Evolutionary conservation across 2,797 vertebrate species (phyloP), one percentile per base, ranked within the genome.

Genomic region (Tragopan temminckii): DNA sequence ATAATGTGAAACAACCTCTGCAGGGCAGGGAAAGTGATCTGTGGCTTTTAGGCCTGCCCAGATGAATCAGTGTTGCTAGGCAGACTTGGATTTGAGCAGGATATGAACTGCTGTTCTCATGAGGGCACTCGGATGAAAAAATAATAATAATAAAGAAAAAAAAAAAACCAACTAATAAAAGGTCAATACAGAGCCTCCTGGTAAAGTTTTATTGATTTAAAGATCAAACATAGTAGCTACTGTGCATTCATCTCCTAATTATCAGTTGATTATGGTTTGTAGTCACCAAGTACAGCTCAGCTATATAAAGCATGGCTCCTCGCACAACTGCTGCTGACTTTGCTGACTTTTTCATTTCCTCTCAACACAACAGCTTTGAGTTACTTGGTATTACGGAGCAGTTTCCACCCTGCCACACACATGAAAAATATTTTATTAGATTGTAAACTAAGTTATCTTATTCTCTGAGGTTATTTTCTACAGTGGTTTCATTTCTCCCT

Each of bases 381-480:
- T 68, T 80, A 45, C 58, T 71, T 67, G 3, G 43, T 90, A 90
- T 87, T 83, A 88, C 46, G 38, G 46, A 86, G 24, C 17, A 40
- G 25, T 72, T 94, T 86, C 13, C 36, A 19, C 10, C 4, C 50
- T 42, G 88, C 35, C 50, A 38, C 46, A 29, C 21, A 88, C 79
- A 66, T 20, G 36, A 69, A 74, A 96, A 95, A 50, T 62, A 83
- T 90, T 95, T 92, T 95, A 93, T 95, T 91, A 88, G 31, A 76
- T 91, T 93, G 42, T 79, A 93, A 95, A 96, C 11, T 17, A 81
- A 97, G 89, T 79, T 93, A 72, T 71, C 57, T 90, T 85, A 12
- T 90, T 79, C 94, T 93, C 75, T 27, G 71, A 80, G 80, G 80
- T 93, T 80, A 88, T 93, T 90, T 96, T 96, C 67, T 91, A 64